Conservation (phyloP, 2,113 vertebrate genomes). For the Albula goreensis region DNA sequence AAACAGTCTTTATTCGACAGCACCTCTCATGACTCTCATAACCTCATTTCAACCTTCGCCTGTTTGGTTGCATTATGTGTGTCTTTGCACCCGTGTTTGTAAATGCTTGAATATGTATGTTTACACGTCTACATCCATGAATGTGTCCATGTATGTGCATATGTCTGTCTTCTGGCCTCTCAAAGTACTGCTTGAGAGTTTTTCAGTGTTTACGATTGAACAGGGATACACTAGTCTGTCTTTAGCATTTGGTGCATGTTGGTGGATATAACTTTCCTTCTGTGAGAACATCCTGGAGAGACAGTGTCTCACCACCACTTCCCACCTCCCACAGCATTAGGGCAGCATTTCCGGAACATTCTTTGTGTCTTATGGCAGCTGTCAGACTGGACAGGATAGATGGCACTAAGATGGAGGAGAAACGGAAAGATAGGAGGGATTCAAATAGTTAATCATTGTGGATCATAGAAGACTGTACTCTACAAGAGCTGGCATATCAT, state of each 20-base stretch:
- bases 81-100: background rate
- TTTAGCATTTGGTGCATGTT: background rate
- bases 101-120: background rate
- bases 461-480: background rate
- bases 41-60: background rate
- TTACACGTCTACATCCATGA: background rate
- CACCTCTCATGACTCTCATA: background rate
- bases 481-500: background rate
- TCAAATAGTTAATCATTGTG: background rate
- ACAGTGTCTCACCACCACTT: background rate
- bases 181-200: no score
- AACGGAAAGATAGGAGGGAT: background rate
- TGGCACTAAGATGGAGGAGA: background rate
- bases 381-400: background rate
- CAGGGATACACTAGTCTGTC: background rate
- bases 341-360: background rate
- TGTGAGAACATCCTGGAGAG: background rate
- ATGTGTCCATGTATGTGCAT: background rate
- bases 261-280: background rate
- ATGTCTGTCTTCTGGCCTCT: background rate
- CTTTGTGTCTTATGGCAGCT: background rate
- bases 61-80: background rate
- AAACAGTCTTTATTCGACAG: background rate
- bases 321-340: background rate
- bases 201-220: background rate